These are phyloP conservation scores for Muschampia plurimacula DNA, from an alignment of 2,888 invertebrate genomes.

Conservation along the genomic window DNA sequence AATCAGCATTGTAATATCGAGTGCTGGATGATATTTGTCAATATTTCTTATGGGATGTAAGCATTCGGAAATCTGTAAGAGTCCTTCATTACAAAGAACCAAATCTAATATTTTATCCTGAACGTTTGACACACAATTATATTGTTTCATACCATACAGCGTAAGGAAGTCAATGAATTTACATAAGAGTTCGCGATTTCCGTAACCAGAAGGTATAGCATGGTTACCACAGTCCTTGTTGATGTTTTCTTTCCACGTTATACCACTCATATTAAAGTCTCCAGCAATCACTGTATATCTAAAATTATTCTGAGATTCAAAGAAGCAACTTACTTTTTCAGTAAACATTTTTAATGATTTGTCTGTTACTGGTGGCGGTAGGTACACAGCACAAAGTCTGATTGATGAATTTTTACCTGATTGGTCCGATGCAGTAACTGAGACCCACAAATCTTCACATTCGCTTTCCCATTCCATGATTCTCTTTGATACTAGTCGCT, in stretches of 20 bases:
- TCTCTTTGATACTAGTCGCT: constrained; percentile 29
- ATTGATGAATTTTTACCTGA: neutral
- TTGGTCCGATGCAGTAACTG: constrained; percentile 6
- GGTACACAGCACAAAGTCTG: no score
- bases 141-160: neutral
- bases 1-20: neutral
- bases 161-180: constrained; percentile 1
- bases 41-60: constrained; percentile 8
- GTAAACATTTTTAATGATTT: no score
- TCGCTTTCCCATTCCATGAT: constrained; percentile 40
- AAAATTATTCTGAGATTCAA: constrained; percentile 10
- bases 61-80: neutral
- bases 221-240: no score
- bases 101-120: constrained; percentile 12
- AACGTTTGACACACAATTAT: neutral
- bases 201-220: neutral
- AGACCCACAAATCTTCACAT: constrained; percentile 42
- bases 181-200: neutral
- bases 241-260: neutral
- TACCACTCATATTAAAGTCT: constrained; percentile 17
- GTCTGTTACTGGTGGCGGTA: no score
- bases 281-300: constrained; percentile 2
- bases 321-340: neutral
- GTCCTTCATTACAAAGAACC: neutral
- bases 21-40: constrained; percentile 14